Base-by-base conservation (phyloP, 2,888 invertebrate species). In the Bembecia ichneumoniformis region DNA sequence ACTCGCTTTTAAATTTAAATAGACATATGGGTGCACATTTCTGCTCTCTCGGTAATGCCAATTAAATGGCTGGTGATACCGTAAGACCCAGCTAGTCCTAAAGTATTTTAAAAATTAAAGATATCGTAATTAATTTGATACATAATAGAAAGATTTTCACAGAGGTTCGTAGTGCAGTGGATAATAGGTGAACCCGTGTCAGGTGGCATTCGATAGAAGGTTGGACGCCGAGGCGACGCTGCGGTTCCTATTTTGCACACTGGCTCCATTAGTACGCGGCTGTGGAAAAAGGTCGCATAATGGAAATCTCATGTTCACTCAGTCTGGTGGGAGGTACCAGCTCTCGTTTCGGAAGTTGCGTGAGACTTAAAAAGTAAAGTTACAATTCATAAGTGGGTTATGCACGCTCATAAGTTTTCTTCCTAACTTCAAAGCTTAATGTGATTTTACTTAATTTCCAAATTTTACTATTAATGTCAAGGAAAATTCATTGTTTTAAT, bases 271-370 rank as follows among this genome's bases (percentile, higher is more conserved):
- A 68, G 58, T 52, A 69, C 66, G 64, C 68, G 64, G 20, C 28
- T 66, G 67, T 67, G 65, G 58, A 60, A 65, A 64, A 64, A 73
- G 69, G 66, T 66, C 59, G 52, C 56, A 57, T 72, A 75, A 76
- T 75, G 75, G 76, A 70, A 57, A 74, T 76, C 62, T 61, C 70
- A 50, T 76, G 74, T 76, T 58, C 28, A 55, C 58, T 54, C 55
- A 62, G 54, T 55, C 57, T 46, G 56, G 47, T 16, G 44, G 16
- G 44, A 15, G 10, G 47, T 47, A 36, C 47, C 45, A 35, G 51
- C 16, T 28, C 10, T 46, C 47, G 50, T 45, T 46, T 43, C 55
- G 49, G 55, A 58, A 60, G 55, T 55, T 40, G 40, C 40, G 40
- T 40, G 40, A n/a, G 5, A 40, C 13, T 40, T 40, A 40, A 13